These are phyloP conservation scores for Bicyclus anynana DNA, from an alignment of 1,140 invertebrate species.

Conservation along the genomic window DNA sequence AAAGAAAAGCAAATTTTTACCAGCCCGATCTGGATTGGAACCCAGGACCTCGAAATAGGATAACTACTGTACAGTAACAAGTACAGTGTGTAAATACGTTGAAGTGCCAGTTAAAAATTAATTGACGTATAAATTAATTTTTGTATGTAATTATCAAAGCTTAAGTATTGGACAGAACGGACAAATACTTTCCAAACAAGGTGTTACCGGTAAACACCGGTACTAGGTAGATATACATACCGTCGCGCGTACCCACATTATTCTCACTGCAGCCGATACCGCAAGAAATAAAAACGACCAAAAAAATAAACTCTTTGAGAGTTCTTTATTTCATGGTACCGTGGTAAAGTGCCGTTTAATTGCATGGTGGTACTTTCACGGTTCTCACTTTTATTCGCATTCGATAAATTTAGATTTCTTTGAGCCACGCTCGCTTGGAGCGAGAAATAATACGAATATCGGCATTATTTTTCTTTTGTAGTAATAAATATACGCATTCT, in stretches of 20 bases:
- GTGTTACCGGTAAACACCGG: too few species aligned
- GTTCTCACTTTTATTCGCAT: slow-evolving; percentile 54
- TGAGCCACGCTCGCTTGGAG: slow-evolving; percentile 14
- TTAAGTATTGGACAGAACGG: too few species aligned
- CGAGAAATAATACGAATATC: slow-evolving; percentile 3
- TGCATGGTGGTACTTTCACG: slow-evolving; percentile 60
- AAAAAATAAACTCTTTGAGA: slow-evolving; percentile 65
- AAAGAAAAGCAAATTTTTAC: too few species aligned
- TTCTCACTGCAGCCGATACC: slow-evolving; percentile 53
- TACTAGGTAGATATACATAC: slow-evolving; percentile 34
- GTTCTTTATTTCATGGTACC: slow-evolving; percentile 70
- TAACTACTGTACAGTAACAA: too few species aligned
- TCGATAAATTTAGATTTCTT: slow-evolving; percentile 55
- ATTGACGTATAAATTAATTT: too few species aligned
- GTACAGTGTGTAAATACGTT: too few species aligned
- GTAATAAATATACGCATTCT: neutral
- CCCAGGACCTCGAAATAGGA: too few species aligned
- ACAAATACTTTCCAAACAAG: too few species aligned
- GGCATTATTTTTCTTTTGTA: neutral
- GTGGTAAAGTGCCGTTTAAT: slow-evolving; percentile 70
- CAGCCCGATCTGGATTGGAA: too few species aligned
- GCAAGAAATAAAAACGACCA: slow-evolving; percentile 61
- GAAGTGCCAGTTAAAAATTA: too few species aligned
- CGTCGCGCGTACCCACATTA: slow-evolving; percentile 49
- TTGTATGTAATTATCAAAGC: too few species aligned